Conservation (phyloP, 2,797 vertebrate genomes). For the Sebastes steindachneri region DNA sequence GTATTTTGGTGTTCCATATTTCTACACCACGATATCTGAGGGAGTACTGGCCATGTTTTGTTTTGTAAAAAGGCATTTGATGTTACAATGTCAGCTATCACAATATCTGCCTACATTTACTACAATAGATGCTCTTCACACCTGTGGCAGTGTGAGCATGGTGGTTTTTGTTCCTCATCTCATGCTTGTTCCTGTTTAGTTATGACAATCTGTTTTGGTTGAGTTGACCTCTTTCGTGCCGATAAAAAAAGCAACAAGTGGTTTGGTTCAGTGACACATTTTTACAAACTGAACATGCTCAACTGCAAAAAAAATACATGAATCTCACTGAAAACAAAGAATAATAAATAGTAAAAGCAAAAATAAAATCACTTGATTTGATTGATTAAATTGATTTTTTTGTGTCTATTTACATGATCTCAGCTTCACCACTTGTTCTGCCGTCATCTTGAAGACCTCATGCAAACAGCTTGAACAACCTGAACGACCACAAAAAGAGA, state of each 20-base stretch:
- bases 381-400: background rate
- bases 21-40: too few relatives aligned
- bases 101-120: background rate
- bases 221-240: background rate
- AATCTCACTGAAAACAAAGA: background rate
- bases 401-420: background rate
- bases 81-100: background rate
- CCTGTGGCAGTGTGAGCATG: background rate
- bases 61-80: background rate
- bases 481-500: slow-evolving; percentile 23
- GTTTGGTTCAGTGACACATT: background rate
- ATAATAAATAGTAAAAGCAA: background rate
- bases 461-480: slow-evolving; percentile 17
- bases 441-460: slow-evolving; percentile 4
- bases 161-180: background rate
- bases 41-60: too few relatives aligned
- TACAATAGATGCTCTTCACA: background rate
- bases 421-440: background rate
- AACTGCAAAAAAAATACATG: background rate
- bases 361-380: background rate
- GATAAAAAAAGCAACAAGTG: background rate
- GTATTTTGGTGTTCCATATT: too few relatives aligned
- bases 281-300: background rate
- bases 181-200: background rate
- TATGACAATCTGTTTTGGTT: background rate